Evolutionary conservation across 2,113 vertebrate genomes (phyloP).

Genomic region (Myanophis thanlyinensis): DNA sequence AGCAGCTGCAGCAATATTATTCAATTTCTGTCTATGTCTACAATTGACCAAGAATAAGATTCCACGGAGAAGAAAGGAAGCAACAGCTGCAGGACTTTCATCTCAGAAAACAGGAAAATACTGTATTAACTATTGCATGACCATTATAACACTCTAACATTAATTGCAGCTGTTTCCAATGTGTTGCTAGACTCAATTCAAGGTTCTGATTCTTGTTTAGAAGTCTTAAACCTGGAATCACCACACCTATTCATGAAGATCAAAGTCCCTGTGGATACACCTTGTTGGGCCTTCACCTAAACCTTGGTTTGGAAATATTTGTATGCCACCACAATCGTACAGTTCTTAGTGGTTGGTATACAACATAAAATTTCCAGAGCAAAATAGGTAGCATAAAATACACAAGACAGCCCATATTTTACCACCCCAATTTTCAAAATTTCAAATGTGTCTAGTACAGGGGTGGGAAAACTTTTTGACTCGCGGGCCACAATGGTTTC

Average conservation of each 20-base stretch:
- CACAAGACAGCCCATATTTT: background rate
- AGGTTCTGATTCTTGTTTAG: background rate
- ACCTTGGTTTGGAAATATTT: background rate
- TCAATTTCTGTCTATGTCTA: conserved; percentile 53
- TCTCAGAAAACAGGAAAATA: background rate
- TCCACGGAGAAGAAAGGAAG: conserved; percentile 58
- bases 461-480: no score
- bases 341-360: background rate
- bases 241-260: background rate
- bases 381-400: background rate
- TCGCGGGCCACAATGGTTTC: no score
- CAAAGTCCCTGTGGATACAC: background rate
- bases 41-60: conserved; percentile 59
- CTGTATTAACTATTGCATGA: background rate
- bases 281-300: background rate
- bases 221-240: background rate
- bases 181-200: background rate
- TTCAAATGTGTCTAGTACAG: background rate
- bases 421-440: background rate
- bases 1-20: conserved; percentile 62
- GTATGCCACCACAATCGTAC: background rate
- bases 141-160: background rate
- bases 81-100: conserved; percentile 62
- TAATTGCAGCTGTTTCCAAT: background rate
- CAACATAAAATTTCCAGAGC: background rate